These are phyloP conservation scores for Mastomys coucha DNA, from an alignment of 2,113 vertebrate species.

Conservation along the genomic window DNA sequence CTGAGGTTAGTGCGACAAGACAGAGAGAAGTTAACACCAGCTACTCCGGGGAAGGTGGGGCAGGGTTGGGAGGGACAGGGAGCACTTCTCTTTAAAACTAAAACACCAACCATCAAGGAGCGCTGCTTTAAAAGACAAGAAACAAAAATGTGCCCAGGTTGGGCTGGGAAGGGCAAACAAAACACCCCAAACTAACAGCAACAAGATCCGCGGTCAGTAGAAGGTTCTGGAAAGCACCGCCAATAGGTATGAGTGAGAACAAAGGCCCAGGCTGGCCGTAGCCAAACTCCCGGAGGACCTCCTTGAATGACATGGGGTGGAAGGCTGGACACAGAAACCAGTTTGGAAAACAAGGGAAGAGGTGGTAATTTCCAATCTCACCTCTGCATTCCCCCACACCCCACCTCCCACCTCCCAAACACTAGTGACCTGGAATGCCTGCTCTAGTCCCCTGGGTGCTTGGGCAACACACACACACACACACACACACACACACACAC, in stretches of 20 bases:
- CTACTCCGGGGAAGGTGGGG: constrained; percentile 77
- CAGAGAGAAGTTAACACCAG: constrained; percentile 90
- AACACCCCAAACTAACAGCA: not conserved
- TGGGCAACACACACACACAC: not conserved
- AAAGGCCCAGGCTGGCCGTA: not conserved
- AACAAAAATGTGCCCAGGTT: constrained; percentile 49
- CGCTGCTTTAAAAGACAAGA: not conserved
- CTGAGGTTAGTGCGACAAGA: constrained; percentile 95
- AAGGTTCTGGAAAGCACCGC: not conserved
- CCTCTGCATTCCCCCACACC: constrained; percentile 17
- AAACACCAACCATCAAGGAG: constrained; percentile 34
- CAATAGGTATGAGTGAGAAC: not conserved
- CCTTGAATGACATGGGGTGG: fast-evolving
- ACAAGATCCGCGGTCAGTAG: not conserved
- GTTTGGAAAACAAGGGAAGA: not conserved
- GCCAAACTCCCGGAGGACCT: not conserved
- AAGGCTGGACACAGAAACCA: not conserved
- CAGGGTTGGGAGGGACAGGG: constrained; percentile 70
- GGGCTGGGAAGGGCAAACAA: constrained; percentile 47
- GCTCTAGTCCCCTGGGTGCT: not conserved
- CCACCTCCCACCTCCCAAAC: not conserved
- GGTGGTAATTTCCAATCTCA: not conserved
- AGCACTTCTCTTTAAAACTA: constrained; percentile 57
- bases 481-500: not conserved
- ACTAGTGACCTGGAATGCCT: not conserved